phyloP scores from a whole-genome alignment of 2,888 invertebrate species.

The Parnassius orleans region DNA sequence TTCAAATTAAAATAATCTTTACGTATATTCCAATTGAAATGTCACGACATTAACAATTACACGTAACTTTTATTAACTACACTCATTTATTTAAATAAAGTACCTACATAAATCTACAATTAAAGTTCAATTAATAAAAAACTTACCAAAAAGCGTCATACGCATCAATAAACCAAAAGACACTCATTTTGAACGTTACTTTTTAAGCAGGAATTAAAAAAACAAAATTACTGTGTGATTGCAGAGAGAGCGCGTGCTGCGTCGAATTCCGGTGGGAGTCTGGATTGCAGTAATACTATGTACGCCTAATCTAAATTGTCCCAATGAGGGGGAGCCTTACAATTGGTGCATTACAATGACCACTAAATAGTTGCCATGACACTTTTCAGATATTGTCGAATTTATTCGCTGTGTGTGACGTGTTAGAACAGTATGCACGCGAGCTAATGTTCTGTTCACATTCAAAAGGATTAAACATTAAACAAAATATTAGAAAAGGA shows the following conservation, averaged over 20 bases:
- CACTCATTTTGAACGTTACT: constrained; percentile 47
- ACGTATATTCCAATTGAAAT: too few species aligned
- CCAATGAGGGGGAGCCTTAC: constrained; percentile 55
- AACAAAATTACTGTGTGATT: constrained; percentile 20
- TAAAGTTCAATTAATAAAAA: constrained; percentile 25
- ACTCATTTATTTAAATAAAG: too few species aligned
- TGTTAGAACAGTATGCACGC: too few species aligned
- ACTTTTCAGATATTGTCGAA: constrained; percentile 27
- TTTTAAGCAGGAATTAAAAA: constrained; percentile 15
- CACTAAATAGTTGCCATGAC: constrained; percentile 39
- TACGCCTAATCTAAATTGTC: constrained; percentile 39
- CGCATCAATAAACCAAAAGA: constrained; percentile 41
- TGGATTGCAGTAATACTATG: constrained; percentile 46
- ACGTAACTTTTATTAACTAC: too few species aligned
- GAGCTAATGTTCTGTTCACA: too few species aligned
- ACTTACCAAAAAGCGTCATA: constrained; percentile 65
- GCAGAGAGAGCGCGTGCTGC: constrained; percentile 37
- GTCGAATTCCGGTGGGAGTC: constrained; percentile 51
- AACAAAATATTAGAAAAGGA: too few species aligned
- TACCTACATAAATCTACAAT: too few species aligned
- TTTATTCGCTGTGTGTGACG: too few species aligned
- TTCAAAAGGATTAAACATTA: too few species aligned
- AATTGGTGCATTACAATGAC: constrained; percentile 60
- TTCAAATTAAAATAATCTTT: too few species aligned
- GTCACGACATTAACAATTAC: too few species aligned